A percentile compares a stretch with the other conserved stretches of the same genome.
phyloP scores from a whole-genome alignment of 2,113 vertebrate species.

The Gracilinanus agilis region DNA sequence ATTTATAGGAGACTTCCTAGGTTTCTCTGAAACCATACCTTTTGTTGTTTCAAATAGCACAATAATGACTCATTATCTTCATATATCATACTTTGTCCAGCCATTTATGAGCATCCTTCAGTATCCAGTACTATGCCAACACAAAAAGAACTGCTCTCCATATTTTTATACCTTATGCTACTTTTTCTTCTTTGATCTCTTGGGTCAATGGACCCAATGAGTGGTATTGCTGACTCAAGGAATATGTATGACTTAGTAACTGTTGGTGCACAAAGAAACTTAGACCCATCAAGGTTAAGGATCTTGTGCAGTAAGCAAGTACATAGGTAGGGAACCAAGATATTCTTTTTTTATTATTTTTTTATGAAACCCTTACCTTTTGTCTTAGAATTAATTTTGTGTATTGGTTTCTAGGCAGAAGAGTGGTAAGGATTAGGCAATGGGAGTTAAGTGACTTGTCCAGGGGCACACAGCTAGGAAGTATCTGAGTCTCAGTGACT shows the following conservation, averaged over 20 bases:
- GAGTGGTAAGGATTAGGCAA: too few relatives aligned
- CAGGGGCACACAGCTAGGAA: too few relatives aligned
- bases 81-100: too few relatives aligned
- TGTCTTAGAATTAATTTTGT: too few relatives aligned
- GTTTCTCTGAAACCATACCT: not conserved
- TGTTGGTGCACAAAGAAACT: not conserved
- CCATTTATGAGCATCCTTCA: not conserved
- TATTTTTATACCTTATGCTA: too few relatives aligned
- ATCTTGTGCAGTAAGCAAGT: not conserved
- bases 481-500: too few relatives aligned
- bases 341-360: too few relatives aligned
- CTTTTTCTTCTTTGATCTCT: not conserved
- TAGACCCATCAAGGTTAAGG: not conserved
- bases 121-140: not conserved
- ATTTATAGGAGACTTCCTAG: not conserved
- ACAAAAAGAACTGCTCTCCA: not conserved
- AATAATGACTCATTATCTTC: not conserved
- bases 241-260: not conserved
- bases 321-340: not conserved
- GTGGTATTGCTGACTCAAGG: not conserved
- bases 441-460: too few relatives aligned
- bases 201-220: not conserved
- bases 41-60: not conserved
- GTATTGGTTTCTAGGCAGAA: too few relatives aligned
- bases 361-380: too few relatives aligned